Base-by-base conservation (phyloP, 2,888 invertebrate genomes). In the Oegoconia quadripuncta region DNA sequence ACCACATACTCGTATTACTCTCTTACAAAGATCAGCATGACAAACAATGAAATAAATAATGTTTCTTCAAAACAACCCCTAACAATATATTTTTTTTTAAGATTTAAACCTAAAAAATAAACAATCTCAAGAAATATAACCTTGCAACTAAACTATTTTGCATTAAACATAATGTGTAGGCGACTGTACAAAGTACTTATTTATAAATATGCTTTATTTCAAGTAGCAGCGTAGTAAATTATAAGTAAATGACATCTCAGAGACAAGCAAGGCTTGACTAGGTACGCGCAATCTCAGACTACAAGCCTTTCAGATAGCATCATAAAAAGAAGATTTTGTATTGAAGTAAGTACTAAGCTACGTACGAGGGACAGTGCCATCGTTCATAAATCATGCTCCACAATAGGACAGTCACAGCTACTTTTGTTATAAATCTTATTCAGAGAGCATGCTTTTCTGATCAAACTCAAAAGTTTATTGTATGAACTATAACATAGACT, bases 141-240 rank as follows among this genome's bases (percentile, higher is more conserved):
- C n/a, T n/a, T n/a, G n/a, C n/a, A n/a, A n/a, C n/a, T n/a, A n/a
- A n/a, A n/a, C n/a, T n/a, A n/a, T n/a, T n/a, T n/a, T n/a, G n/a
- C n/a, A n/a, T n/a, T n/a, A n/a, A n/a, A n/a, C n/a, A n/a, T n/a
- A n/a, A n/a, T n/a, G 7, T 5, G 29, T 13, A 3, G 13, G 13
- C 16, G 13, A 28, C 30, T 40, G 31, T 36, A 27, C 20, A 6
- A 14, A 23, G 11, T 31, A 11, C n/a, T 36, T 44, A 55, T 55
- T 48, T 46, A 43, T 40, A 41, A 32, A 14, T 32, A 14, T 14
- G n/a, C 14, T 17, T 35, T 28, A 40, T 55, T 56, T 61, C 59
- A 59, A 64, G 65, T 59, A 63, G 59, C 59, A 32, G 39, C 42
- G 59, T 54, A 60, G 50, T 72, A 74, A 70, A 69, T 69, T 71